Evolutionary conservation across 2,113 vertebrate species (phyloP), one percentile per base, ranked within the genome.

Genomic region (Sebastes fasciatus): DNA sequence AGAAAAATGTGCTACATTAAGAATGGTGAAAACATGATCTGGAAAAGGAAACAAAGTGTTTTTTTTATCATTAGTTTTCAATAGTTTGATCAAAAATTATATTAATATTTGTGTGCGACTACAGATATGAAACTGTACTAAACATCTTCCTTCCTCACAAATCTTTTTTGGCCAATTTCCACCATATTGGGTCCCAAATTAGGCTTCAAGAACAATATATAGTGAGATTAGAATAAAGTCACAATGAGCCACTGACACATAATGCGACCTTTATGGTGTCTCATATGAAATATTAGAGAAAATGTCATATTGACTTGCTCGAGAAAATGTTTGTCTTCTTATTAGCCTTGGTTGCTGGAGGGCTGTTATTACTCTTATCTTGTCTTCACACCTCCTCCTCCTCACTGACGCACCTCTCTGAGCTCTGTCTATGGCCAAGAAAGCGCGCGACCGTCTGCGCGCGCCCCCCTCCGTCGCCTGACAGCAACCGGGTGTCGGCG

Each of bases 351-450:
- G 48, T 80, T 73, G 45, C 54, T 45, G 74, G 55, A 84, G 73
- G 70, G 63, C 83, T 86, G 83, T 80, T 87, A 73, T 83, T 84
- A 86, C 85, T 77, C 77, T 79, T 86, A 83, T 87, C 84, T 84
- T 82, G 78, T 82, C 87, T 83, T 91, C 87, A 87, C 91, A 89
- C 88, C 91, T 88, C 91, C 91, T 92, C 76, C 82, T 91, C 79
- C 84, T 83, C 16, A 89, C 87, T 91, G 91, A 90, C 93, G 91
- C 91, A 86, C 88, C 90, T 92, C 86, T 86, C 72, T 9, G 62
- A 68, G 79, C 79, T 84, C 82, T 45, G 77, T 86, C 84, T 80
- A 19, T 77, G 79, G 84, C 86, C 82, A 82, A 55, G 55, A 57
- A 34, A 4, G 91, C 93, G 83, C 91, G 91, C 82, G 88, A 88